Percentiles rank a stretch among this genome's conserved stretches.
phyloP scores from a whole-genome alignment of 2,888 invertebrate species.

The Idaea dimidiata region DNA sequence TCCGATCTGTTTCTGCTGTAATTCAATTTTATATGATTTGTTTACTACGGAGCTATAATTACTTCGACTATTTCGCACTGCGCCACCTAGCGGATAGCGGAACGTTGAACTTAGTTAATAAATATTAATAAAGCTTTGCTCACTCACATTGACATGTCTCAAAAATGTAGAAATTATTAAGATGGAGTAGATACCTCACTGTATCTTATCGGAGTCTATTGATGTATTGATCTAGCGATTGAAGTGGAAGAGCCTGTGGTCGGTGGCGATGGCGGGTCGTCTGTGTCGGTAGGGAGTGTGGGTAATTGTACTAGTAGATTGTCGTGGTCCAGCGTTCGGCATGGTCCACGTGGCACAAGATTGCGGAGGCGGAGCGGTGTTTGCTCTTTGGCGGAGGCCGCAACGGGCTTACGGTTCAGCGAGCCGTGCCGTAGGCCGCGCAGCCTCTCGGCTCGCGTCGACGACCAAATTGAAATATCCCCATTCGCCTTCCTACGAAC shows the following conservation, averaged over 20 bases:
- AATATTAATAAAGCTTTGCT: too few relatives aligned
- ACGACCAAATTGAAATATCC: slow-evolving; percentile 79
- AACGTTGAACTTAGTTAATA: too few relatives aligned
- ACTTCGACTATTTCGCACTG: too few relatives aligned
- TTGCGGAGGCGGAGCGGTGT: slow-evolving; percentile 78
- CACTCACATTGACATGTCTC: too few relatives aligned
- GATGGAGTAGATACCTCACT: neutral
- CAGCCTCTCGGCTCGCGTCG: slow-evolving; percentile 77
- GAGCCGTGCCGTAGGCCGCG: slow-evolving; percentile 69
- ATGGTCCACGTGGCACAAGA: slow-evolving; percentile 79
- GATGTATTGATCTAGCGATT: neutral
- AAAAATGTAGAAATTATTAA: neutral
- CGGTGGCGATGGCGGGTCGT: slow-evolving; percentile 5
- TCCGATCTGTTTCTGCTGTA: too few relatives aligned
- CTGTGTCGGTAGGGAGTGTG: slow-evolving; percentile 43
- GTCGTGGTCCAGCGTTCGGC: slow-evolving; percentile 70
- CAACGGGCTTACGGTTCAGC: slow-evolving; percentile 77
- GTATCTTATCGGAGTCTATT: neutral
- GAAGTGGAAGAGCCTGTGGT: neutral
- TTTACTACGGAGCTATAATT: too few relatives aligned
- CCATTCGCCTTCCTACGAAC: slow-evolving; percentile 39
- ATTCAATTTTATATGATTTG: too few relatives aligned
- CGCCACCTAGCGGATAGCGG: too few relatives aligned
- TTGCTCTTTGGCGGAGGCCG: slow-evolving; percentile 78
- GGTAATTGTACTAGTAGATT: slow-evolving; percentile 71